Base-by-base conservation (phyloP, 2,888 invertebrate genomes). In the Ditula angustiorana region DNA sequence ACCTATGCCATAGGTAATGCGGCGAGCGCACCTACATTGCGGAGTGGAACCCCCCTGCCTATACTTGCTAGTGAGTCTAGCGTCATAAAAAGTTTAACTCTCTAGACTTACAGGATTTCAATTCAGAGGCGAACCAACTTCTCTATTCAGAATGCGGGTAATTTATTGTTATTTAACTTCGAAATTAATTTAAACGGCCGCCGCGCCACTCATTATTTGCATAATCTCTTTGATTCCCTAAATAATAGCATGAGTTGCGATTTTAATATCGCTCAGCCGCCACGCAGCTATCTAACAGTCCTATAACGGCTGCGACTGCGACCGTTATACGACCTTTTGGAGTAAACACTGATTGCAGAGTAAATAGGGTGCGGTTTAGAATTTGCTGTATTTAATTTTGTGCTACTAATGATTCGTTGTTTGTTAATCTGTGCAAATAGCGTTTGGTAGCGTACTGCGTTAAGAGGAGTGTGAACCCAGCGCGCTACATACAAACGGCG, bases 221-320 rank as follows among this genome's bases (percentile, higher is more conserved):
- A 82, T 86, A 83, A 85, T 85, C 81, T 78, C 76, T 80, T 79
- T 80, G 81, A 81, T 85, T 84, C 78, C 74, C 75, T 73, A 79
- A 83, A 82, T 81, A 83, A 83, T 82, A 80, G 75, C 73, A 66
- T 52, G 71, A 74, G 69, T 74, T 70, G 72, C 70, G 72, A 72
- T 78, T 79, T 82, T 76, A 76, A 77, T 78, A 73, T 71, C 52
- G 68, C 67, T 5, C 26, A 23, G 7, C 26, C 11, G 44, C 47
- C 49, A 23, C 7, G 11, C 37, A 41, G 37, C 59, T 19, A 53
- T 35, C 7, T 16, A 41, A 41, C n/a, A 41, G 64, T 10, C 26
- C 28, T 64, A 59, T 53, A 59, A 35, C 1, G 28, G 47, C 37
- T 16, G 24, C 46, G 11, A 11, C 2, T 21, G 23, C 8, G 7